These are phyloP conservation scores for Eumerus sabulonum DNA, from an alignment of 2,888 invertebrate genomes.

Conservation along the genomic window DNA sequence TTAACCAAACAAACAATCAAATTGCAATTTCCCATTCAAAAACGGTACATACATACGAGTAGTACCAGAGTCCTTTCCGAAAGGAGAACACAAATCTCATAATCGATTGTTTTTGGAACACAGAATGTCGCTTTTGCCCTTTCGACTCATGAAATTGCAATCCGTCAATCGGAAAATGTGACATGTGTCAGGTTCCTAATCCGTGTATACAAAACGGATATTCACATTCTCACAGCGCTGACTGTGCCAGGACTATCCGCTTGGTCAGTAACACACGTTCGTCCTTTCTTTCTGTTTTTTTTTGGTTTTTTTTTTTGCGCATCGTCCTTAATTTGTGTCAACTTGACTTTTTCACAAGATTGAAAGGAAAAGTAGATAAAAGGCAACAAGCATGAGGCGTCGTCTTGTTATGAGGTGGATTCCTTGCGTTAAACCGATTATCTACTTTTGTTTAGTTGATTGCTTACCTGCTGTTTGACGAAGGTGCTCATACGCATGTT, in stretches of 20 bases:
- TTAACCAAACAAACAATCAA: constrained; percentile 68
- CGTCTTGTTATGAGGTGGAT: constrained; percentile 20
- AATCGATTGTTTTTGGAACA: constrained; percentile 60
- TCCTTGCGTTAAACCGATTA: constrained; percentile 39
- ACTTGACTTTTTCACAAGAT: constrained; percentile 49
- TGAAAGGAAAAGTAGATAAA: constrained; percentile 31
- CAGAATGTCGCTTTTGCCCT: constrained; percentile 27
- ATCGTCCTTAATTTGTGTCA: constrained; percentile 63
- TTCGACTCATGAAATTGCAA: constrained; percentile 51
- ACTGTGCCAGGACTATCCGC: constrained; percentile 21
- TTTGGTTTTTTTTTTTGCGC: too few relatives aligned
- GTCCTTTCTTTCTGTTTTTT: constrained; percentile 32
- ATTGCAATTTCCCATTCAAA: constrained; percentile 52
- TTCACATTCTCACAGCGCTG: constrained; percentile 15
- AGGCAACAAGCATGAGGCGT: constrained; percentile 53
- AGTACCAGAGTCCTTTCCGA: too few relatives aligned
- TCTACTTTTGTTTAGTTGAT: constrained; percentile 16
- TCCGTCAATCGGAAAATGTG: constrained; percentile 65
- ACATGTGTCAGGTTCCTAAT: constrained; percentile 62
- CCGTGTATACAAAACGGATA: constrained; percentile 51
- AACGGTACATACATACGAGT: constrained; percentile 3
- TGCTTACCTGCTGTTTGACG: constrained; percentile 55
- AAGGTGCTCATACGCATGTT: constrained; percentile 44
- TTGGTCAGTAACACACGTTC: constrained; percentile 31
- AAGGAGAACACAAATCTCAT: constrained; percentile 47